Conservation (phyloP, 2,113 vertebrate genomes). For the Paratilapia polleni region DNA sequence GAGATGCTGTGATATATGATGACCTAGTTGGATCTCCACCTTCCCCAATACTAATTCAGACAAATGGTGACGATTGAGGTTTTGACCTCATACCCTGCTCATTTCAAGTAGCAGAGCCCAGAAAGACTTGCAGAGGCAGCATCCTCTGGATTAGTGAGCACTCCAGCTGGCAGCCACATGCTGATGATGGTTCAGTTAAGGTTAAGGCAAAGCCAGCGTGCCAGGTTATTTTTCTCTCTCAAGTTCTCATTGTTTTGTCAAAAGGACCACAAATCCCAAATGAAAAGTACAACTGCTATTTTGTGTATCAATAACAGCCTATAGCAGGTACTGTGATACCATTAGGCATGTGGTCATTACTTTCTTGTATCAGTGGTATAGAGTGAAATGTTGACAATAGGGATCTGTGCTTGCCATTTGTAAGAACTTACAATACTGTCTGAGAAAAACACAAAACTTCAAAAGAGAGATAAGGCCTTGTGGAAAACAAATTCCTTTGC, state of each 20-base stretch:
- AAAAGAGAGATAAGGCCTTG: slow-evolving; percentile 41
- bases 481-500: slow-evolving; percentile 37
- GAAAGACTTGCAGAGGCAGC: slow-evolving; percentile 37
- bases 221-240: slow-evolving; percentile 40
- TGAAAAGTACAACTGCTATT: slow-evolving; percentile 14
- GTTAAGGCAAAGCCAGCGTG: slow-evolving; percentile 32
- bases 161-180: slow-evolving; percentile 64
- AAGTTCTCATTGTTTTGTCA: slow-evolving; percentile 40
- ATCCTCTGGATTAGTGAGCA: slow-evolving; percentile 40
- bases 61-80: slow-evolving; percentile 29
- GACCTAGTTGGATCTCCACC: slow-evolving; percentile 6
- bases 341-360: slow-evolving; percentile 28
- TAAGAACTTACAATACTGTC: neutral
- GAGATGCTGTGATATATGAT: neutral
- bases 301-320: slow-evolving; percentile 34
- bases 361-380: slow-evolving; percentile 10
- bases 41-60: slow-evolving; percentile 20
- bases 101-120: slow-evolving; percentile 16
- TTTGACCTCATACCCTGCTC: slow-evolving; percentile 34
- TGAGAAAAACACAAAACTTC: slow-evolving; percentile 28
- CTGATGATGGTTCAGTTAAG: slow-evolving; percentile 61
- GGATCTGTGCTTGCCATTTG: neutral
- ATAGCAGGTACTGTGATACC: slow-evolving; percentile 23
- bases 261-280: slow-evolving; percentile 19
- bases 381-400: neutral